Conservation (phyloP, 2,113 vertebrate species). For the Brachyistius frenatus region DNA sequence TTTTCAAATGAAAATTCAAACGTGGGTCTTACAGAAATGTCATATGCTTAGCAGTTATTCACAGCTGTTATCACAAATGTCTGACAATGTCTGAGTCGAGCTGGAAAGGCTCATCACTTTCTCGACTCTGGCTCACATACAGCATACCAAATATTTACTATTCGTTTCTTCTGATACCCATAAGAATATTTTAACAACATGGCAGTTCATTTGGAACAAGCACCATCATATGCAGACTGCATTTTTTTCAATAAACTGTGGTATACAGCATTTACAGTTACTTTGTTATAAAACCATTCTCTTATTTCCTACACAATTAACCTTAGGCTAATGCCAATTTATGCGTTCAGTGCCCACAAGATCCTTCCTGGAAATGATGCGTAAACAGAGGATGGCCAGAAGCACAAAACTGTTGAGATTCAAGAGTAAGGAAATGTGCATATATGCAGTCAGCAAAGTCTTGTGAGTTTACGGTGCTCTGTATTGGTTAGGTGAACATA, state of each 20-base stretch:
- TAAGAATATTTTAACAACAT: constrained; percentile 3
- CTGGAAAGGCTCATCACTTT: constrained; percentile 25
- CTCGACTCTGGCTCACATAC: constrained; percentile 2
- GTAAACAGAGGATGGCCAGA: constrained; percentile 51
- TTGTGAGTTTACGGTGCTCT: not conserved
- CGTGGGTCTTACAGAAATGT: constrained; percentile 2
- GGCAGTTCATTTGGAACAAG: constrained; percentile 1
- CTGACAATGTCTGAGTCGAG: constrained; percentile 26
- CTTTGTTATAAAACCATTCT: constrained; percentile 39
- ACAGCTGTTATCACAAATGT: constrained; percentile 47
- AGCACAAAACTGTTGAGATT: constrained; percentile 33
- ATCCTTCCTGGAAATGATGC: constrained; percentile 59
- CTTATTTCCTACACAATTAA: constrained; percentile 70
- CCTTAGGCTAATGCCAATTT: constrained; percentile 68
- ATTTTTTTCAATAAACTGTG: constrained; percentile 37
- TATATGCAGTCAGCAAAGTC: not conserved
- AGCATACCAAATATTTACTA: constrained; percentile 20
- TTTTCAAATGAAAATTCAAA: constrained; percentile 41
- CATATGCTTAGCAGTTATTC: constrained; percentile 43
- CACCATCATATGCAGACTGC: constrained; percentile 24
- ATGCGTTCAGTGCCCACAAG: constrained; percentile 53
- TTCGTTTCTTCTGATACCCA: not conserved
- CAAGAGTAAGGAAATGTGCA: constrained; percentile 35
- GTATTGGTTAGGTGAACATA: constrained; percentile 20
- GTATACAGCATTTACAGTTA: constrained; percentile 34